Evolutionary conservation across 2,797 vertebrate genomes (phyloP), one percentile per base, ranked within the genome.

Genomic region (Acipenser ruthenus): DNA sequence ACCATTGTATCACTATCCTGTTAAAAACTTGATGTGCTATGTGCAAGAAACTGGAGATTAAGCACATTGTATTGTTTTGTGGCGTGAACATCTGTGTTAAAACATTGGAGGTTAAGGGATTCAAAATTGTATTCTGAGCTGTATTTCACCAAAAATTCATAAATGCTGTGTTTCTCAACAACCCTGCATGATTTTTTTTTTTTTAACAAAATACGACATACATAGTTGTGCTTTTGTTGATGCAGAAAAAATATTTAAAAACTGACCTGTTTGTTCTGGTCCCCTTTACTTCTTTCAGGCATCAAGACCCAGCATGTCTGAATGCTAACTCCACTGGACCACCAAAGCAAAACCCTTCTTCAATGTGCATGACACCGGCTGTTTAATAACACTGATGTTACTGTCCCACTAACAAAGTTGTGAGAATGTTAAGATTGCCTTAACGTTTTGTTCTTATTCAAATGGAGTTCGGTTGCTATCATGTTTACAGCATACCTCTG

Each of bases 401-500:
- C 15, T 58, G 6, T 11, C 69, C 12, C 69, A 80, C 71, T 83
- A 84, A 85, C 78, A 66, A 67, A 68, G 65, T 18, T 23, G 23
- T 65, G 55, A 53, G 53, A 49, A 71, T 62, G 13, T 65, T 60
- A 13, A 37, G 37, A 71, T 60, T 50, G 65, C 69, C 56, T 70
- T 60, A 69, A 52, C 48, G 55, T 61, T 64, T 70, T 48, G 61
- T 10, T 53, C 49, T 78, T 77, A 78, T 77, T 79, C 60, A 55
- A 73, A 65, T 70, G 74, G 67, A 75, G 74, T 78, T 80, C 80
- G 83, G 86, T 80, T 85, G 88, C 89, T 84, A 87, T 88, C 91
- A 92, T 99, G 96, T 98, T 98, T 97, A 95, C 94, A 96, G 95
- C 95, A 96, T 94, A 95, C 91, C 80, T 78, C 63, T 4, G 58